Evolutionary conservation across 1,140 invertebrate genomes (phyloP).

Genomic region (Neocloeon triangulifer): DNA sequence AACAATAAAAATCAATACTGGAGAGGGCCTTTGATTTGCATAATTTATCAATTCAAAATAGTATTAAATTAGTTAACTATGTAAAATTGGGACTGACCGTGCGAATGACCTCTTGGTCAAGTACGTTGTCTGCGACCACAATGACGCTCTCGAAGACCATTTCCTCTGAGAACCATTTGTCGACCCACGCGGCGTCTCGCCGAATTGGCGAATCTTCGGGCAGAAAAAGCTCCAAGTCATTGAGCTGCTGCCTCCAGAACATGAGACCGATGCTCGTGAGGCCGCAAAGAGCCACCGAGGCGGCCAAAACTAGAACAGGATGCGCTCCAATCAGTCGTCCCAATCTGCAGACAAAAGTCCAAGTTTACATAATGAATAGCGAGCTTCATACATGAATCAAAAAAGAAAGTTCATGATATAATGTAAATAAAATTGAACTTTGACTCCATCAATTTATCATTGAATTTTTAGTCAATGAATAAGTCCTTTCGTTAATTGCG

Average conservation of each 20-base stretch:
- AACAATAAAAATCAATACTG: no score
- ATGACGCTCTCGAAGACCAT: constrained; percentile 20
- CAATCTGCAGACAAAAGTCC: constrained; percentile 15
- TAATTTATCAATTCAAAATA: no score
- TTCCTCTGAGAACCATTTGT: constrained; percentile 18
- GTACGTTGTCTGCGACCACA: constrained; percentile 20
- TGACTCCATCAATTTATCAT: no score
- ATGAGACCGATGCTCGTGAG: constrained; percentile 8
- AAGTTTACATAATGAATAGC: no score
- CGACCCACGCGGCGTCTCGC: constrained; percentile 17
- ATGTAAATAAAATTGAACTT: no score
- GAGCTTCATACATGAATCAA: no score
- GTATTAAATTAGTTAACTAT: no score
- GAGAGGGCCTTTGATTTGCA: no score
- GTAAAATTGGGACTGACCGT: no score
- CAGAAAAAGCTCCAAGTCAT: constrained; percentile 10
- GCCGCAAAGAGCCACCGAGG: constrained; percentile 9
- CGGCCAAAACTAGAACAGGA: constrained; percentile 17
- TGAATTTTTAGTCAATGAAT: no score
- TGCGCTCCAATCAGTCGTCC: constrained; percentile 16
- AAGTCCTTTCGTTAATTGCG: no score
- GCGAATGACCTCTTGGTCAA: constrained; percentile 18
- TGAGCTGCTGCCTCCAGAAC: constrained; percentile 10
- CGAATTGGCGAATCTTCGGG: constrained; percentile 12
- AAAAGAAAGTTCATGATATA: no score